phyloP scores from a whole-genome alignment of 2,113 vertebrate species.

The Tringa solitaria region DNA sequence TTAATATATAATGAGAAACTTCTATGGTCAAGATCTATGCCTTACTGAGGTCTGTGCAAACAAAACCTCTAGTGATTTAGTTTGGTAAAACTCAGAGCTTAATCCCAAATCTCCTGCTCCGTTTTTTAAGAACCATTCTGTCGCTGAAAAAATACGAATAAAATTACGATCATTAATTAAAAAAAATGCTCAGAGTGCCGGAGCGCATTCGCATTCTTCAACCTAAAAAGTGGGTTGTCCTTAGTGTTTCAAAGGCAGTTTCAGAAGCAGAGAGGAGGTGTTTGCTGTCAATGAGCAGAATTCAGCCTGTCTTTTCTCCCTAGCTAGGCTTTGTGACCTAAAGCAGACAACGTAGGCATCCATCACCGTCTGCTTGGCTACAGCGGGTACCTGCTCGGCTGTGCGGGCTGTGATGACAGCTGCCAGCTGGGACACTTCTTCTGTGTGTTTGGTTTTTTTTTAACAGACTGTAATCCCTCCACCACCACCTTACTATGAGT shows the following conservation, averaged over 20 bases:
- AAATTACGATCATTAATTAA: neutral
- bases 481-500: neutral
- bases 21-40: neutral
- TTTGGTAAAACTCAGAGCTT: neutral
- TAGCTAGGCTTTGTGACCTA: neutral
- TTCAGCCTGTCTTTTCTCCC: neutral
- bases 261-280: neutral
- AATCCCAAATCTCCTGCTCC: neutral
- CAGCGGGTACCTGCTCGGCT: neutral
- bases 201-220: neutral
- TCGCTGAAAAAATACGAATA: neutral
- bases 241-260: neutral
- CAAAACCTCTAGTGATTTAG: neutral
- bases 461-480: neutral
- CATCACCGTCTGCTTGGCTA: neutral
- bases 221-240: neutral
- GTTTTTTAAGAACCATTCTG: neutral
- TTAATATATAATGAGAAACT: neutral
- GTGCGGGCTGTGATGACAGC: neutral
- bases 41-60: neutral
- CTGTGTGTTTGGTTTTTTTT: neutral
- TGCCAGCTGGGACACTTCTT: neutral
- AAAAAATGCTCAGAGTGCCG: neutral
- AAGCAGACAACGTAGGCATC: fast-evolving
- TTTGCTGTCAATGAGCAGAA: neutral